A percentile compares a stretch with the other conserved stretches of the same genome.
phyloP scores from a whole-genome alignment of 2,113 vertebrate genomes.

The Halcyon malimbica region DNA sequence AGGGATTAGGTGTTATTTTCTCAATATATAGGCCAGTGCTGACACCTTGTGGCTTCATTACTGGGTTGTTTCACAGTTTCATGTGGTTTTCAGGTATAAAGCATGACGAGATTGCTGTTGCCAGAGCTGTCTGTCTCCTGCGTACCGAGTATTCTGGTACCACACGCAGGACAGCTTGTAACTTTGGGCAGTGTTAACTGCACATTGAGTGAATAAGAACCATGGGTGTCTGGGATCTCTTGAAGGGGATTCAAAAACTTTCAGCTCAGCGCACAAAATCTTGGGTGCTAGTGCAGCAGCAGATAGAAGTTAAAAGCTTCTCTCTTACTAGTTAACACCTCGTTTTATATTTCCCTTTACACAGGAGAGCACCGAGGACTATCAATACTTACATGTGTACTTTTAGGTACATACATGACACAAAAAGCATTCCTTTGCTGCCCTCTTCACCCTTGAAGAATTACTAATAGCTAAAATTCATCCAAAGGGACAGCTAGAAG shows the following conservation, averaged over 20 bases:
- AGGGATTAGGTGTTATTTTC: not conserved
- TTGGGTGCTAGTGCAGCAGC: not conserved
- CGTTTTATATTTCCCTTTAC: not conserved
- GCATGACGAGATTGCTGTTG: not conserved
- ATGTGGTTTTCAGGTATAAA: not conserved
- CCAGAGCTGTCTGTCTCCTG: not conserved
- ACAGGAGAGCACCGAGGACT: not conserved
- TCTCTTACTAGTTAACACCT: not conserved
- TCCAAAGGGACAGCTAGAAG: not conserved
- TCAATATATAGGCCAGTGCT: not conserved
- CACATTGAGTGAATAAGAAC: not conserved
- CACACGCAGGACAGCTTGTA: accelerated
- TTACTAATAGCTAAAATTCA: not conserved
- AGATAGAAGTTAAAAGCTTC: not conserved
- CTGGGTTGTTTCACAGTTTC: not conserved
- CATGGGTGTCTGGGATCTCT: not conserved
- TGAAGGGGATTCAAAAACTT: not conserved
- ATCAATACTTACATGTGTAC: accelerated
- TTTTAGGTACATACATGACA: not conserved
- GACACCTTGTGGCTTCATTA: conserved; percentile 31
- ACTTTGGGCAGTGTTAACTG: not conserved
- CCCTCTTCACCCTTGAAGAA: not conserved
- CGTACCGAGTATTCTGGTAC: not conserved
- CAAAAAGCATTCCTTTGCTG: not conserved
- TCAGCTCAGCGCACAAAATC: not conserved